A percentile compares a stretch with the other conserved stretches of the same genome.
Evolutionary conservation across 2,888 invertebrate species (phyloP).

Genomic region (Pimpla rufipes): DNA sequence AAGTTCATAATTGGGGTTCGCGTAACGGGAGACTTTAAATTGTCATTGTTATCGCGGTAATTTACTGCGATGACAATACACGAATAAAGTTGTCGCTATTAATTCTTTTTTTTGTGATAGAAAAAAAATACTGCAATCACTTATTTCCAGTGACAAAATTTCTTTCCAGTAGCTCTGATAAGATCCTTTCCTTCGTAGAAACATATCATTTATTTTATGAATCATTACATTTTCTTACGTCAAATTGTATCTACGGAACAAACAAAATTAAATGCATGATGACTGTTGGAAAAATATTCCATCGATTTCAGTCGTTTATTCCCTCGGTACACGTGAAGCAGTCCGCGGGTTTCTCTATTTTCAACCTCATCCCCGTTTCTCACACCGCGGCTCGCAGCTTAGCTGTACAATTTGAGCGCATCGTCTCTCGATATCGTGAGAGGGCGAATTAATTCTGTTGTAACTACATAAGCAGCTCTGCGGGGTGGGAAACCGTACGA

Average conservation of each 20-base stretch:
- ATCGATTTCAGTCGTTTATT: no score
- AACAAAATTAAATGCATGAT: no score
- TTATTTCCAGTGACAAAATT: no score
- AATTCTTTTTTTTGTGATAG: neutral
- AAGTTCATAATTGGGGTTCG: neutral
- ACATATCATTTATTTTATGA: no score
- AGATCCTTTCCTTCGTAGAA: no score
- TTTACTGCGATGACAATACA: neutral
- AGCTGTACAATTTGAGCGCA: neutral
- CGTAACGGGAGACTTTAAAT: neutral
- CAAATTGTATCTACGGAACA: no score
- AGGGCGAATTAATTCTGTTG: constrained; percentile 10
- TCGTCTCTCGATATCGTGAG: neutral
- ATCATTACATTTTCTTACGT: no score
- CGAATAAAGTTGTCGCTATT: neutral
- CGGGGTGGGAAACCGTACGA: constrained; percentile 36
- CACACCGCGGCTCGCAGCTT: constrained; percentile 12
- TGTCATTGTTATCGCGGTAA: neutral
- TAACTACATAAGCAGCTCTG: constrained; percentile 33
- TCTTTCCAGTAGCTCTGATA: no score
- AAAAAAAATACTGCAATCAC: no score
- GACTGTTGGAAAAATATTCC: no score
- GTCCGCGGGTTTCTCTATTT: neutral
- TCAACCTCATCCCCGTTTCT: neutral
- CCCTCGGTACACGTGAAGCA: neutral